Base-by-base conservation (phyloP, 2,797 vertebrate genomes). In the Holocentrus rufus region DNA sequence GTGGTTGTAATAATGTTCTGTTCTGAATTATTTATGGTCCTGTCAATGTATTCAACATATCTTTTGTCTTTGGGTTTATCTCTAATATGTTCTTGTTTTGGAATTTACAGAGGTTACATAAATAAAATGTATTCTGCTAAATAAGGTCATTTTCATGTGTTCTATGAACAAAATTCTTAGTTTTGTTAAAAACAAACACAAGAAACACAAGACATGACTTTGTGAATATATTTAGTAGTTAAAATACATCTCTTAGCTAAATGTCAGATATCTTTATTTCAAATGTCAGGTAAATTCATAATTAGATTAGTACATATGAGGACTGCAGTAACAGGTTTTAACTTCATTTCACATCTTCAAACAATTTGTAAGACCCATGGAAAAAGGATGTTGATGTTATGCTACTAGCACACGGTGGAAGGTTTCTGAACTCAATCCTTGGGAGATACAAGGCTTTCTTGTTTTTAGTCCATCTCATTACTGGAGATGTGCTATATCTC, bases 211-310 rank as follows among this genome's bases (percentile, higher is more conserved):
- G 53, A 77, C 49, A 58, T 74, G 49, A 23, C 55, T 79, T 76
- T 76, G 65, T 77, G 66, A 83, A 82, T 83, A 82, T 74, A 78
- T 89, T 90, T 91, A 85, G 79, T 89, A 77, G 84, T 88, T 88
- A 89, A 91, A 90, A 92, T 90, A 90, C 83, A 85, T 79, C 46
- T 72, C 58, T 86, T 76, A 57, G 34, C 74, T 83, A 60, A 65
- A 39, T 30, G 50, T 13, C 47, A 60, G 58, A 55, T 47, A 56
- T 65, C 47, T 58, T 23, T 3, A 42, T 36, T 69, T 76, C 49
- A 69, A 79, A 81, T 78, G 52, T 13, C 53, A 65, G 30, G 18
- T 66, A 14, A 30, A 57, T 74, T 44, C 46, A 62, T 73, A 57
- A 55, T 47, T 79, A 73, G 71, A 67, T 77, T 69, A 79, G 56